These are phyloP conservation scores for Antedon mediterranea DNA, from an alignment of 53 echinoderm and acorn worm genomes.

Conservation along the genomic window DNA sequence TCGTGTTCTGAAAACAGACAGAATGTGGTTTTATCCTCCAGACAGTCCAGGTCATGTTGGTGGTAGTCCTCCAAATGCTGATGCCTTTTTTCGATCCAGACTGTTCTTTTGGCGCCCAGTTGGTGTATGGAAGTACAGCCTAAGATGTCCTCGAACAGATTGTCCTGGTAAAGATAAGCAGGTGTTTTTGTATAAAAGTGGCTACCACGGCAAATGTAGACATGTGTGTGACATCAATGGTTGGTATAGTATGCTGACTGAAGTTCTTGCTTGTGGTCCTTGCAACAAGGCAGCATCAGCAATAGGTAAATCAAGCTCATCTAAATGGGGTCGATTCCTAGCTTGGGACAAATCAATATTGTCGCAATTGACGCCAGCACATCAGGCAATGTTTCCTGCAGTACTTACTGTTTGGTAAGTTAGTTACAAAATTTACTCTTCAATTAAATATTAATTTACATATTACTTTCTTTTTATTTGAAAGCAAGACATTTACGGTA, in stretches of 20 bases:
- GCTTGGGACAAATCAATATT: conserved; percentile 24
- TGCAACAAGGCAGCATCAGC: conserved; percentile 31
- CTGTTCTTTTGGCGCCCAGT: conserved; percentile 31
- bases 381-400: conserved; percentile 26
- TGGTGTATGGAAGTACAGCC: conserved; percentile 30
- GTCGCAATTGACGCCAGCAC: conserved; percentile 23
- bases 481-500: not conserved
- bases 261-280: conserved; percentile 36
- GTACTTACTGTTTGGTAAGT: conserved; percentile 29
- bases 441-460: not conserved
- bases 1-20: conserved; percentile 16
- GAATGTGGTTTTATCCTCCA: conserved; percentile 33
- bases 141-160: conserved; percentile 24
- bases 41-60: conserved; percentile 32
- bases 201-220: conserved; percentile 9
- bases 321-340: conserved; percentile 18
- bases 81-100: conserved; percentile 21
- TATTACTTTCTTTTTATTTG: not conserved
- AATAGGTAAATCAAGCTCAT: not conserved
- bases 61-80: conserved; percentile 12
- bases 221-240: conserved; percentile 19
- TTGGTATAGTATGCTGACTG: conserved; percentile 40
- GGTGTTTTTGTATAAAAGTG: conserved; percentile 11
- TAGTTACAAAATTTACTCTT: not conserved
- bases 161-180: conserved; percentile 12